Base-by-base conservation (phyloP, 2,113 vertebrate species). In the Aegotheles bennettii region DNA sequence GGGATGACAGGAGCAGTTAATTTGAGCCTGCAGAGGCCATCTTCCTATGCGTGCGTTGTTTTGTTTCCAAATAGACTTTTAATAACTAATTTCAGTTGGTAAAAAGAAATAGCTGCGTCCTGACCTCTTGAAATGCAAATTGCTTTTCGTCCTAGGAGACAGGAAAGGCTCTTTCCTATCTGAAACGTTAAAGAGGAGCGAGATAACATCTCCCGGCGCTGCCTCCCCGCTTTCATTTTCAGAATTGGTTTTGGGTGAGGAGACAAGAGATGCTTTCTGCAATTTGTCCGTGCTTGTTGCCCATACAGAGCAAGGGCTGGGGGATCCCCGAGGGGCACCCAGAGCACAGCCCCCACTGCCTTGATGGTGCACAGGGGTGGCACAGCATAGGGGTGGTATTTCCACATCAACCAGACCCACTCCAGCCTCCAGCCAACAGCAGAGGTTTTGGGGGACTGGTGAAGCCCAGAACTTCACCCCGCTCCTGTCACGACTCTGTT, bases 41-140 rank as follows among this genome's bases (percentile, higher is more conserved):
- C 79, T 76, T 94, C 10, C 71, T 20, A 0, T 6, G 12, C 3
- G 0, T 8, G 31, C 4, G 1, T 12, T 75, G 82, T 88, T 94
- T 88, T 47, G 75, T 79, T 88, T 93, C 75, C 86, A 81, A 88
- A 88, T 4, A 77, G 90, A 47, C 69, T 88, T 73, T 38, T 29
- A 90, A 73, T 53, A 92, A 78, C 29, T 42, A 6, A 75, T 84
- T 91, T 80, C 33, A n/a, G 75, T 40, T 9, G 45, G 67, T 16
- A 64, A 73, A 75, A 64, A 80, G 85, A 67, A 76, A 69, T 7
- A 29, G 53, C 75, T 77, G 6, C 4, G 0, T 35, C 64, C 82
- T 40, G 82, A 63, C 69, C 92, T 77, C 95, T 91, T 91, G 85
- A 95, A 97, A 95, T 88, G 94, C 87, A 95, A 83, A 97, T 69